Evolutionary conservation across 2,888 invertebrate genomes (phyloP), one percentile per base, ranked within the genome.

Genomic region (Parascotia fuliginaria): DNA sequence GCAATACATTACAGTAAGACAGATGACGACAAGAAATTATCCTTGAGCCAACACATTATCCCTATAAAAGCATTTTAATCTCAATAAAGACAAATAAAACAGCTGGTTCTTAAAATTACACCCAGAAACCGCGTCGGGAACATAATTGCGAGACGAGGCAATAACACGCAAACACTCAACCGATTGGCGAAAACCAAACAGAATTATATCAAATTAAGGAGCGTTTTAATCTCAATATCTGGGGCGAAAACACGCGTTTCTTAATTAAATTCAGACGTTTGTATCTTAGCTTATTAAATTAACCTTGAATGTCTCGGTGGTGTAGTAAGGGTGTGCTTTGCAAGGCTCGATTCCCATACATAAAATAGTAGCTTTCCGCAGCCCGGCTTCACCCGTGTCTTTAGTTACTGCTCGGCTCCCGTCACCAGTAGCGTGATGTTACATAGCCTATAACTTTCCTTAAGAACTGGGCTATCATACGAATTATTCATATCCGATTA

Each of bases 191-290:
- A 52, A 62, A 53, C 55, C 52, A 64, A 62, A 65, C 55, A 57
- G 41, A 60, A 57, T 61, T 64, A 60, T 55, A 66, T 69, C 60
- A 65, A 73, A 74, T 73, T 71, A 70, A 60, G 61, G 48, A 52
- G 42, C 65, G 62, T 63, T 61, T 70, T 74, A 68, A 70, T 71
- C 63, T 56, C 62, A 64, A 70, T 70, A 73, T 69, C 60, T 68
- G 54, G 64, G 62, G 60, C 64, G 70, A 69, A 73, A 65, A 32
- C 32, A 45, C 22, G 12, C 15, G 19, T 13, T n/a, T n/a, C n/a
- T n/a, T 32, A 32, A 31, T 14, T 3, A 14, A 14, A 7, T 6
- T 14, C 32, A 32, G 32, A 32, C 32, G 3, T 24, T 6, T 24
- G 24, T 24, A 7, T 24, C 4, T 24, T 24, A 3, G 1, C 7